Evolutionary conservation across 2,888 invertebrate genomes (phyloP).

Genomic region (Plebejus anna): DNA sequence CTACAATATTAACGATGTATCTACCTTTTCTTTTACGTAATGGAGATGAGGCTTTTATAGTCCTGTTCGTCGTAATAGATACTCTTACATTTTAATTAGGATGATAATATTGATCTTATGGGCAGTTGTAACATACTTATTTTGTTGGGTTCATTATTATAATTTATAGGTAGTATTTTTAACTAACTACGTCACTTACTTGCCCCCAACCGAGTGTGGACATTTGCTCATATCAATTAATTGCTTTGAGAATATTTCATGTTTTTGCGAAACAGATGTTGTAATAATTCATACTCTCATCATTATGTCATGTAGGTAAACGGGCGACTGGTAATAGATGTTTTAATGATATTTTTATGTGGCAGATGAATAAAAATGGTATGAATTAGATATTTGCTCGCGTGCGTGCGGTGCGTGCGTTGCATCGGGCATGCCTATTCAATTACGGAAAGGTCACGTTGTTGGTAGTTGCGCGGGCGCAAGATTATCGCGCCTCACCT

Average conservation of each 20-base stretch:
- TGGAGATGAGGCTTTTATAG: background rate
- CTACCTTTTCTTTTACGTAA: background rate
- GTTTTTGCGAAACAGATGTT: constrained; percentile 2
- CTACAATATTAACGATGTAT: background rate
- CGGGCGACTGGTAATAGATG: constrained; percentile 17
- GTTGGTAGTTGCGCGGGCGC: constrained; percentile 59
- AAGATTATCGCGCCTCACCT: constrained; percentile 73
- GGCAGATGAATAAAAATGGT: constrained; percentile 38
- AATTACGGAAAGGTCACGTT: constrained; percentile 76
- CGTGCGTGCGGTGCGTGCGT: constrained; percentile 71
- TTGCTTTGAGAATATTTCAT: background rate
- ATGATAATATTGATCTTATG: no score
- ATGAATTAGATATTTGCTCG: constrained; percentile 43
- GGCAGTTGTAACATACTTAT: no score
- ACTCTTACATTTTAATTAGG: no score
- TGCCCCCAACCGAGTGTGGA: background rate
- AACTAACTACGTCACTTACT: background rate
- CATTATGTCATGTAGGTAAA: constrained; percentile 17
- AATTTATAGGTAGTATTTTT: background rate
- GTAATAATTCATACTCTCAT: constrained; percentile 9
- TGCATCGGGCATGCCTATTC: constrained; percentile 67
- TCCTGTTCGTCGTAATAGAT: background rate
- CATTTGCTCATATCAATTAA: background rate
- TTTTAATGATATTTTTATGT: constrained; percentile 33
- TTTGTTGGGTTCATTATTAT: background rate